Evolutionary conservation across 1,140 invertebrate species (phyloP), one percentile per base, ranked within the genome.

Genomic region (Pectinophora gossypiella): DNA sequence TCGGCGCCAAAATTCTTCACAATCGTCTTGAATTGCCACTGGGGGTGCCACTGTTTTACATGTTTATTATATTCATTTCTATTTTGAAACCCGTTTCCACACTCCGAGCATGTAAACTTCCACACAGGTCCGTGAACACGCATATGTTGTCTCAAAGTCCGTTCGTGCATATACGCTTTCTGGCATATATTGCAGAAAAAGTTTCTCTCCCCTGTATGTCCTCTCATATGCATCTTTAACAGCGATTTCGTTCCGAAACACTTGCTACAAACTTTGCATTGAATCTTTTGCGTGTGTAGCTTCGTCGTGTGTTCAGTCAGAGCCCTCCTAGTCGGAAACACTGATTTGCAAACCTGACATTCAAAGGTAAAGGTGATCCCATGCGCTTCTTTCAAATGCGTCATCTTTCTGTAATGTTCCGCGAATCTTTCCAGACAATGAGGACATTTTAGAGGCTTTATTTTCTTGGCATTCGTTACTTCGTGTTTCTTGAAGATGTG

Each of bases 201-300:
- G 15, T 91, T 90, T n/a, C 89, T 79, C 56, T 91, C 92, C 0
- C 92, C 92, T 0, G 91, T 92, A 60, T 93, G 92, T 1, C 90
- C 91, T 51, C 93, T 76, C 79, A 93, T 91, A 76, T 95, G 94
- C 69, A 89, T 95, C 90, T 87, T 94, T 73, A 75, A 89, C 64
- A 71, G 90, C 75, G 92, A 92, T 4, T 79, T 68, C 0, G 89
- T 89, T 1, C 87, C 89, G 43, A 90, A 90, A 53, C 87, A 85
- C 60, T 90, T 90, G 1, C 86, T 86, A 47, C 89, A 90, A 2
- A 89, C 72, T 56, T 90, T 85, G 45, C 89, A 90, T 18, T 88
- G 86, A 35, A 90, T 89, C 56, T 88, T 89, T 23, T 88, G 85
- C 22, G 88, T 89, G 48, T 90, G 89, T 27, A 84, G 74, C 42